Conservation (phyloP, 2,888 invertebrate species). For the Aporophyla lueneburgensis region DNA sequence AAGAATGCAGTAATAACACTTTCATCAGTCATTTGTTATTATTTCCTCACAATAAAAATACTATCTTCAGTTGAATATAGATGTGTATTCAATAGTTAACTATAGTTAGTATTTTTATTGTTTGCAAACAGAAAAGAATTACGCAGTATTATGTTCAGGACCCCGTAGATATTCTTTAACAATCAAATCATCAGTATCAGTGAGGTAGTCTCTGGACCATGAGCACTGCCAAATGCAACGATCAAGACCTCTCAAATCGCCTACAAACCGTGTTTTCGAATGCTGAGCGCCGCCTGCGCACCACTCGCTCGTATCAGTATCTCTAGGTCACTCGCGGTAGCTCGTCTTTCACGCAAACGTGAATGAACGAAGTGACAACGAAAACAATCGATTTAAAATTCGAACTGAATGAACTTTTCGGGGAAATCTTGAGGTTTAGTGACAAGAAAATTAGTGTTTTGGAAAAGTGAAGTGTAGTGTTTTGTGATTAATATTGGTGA, state of each 20-base stretch:
- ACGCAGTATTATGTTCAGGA: not conserved
- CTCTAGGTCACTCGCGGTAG: slow-evolving; percentile 81
- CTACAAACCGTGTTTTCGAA: slow-evolving; percentile 74
- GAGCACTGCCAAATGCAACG: slow-evolving; percentile 46
- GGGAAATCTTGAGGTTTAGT: slow-evolving; percentile 15
- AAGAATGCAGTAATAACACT: not conserved
- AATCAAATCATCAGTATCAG: not conserved
- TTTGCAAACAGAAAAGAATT: no score
- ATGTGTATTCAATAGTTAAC: no score
- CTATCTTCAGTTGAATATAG: no score
- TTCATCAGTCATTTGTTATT: not conserved
- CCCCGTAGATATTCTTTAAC: not conserved
- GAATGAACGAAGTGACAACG: slow-evolving; percentile 54
- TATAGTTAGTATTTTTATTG: no score
- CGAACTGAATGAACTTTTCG: slow-evolving; percentile 15
- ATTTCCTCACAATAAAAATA: not conserved
- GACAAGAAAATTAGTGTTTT: slow-evolving; percentile 4
- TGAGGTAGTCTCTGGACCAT: not conserved
- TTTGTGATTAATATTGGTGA: slow-evolving; percentile 21
- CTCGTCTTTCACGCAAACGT: slow-evolving; percentile 68
- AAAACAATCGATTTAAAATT: slow-evolving; percentile 49
- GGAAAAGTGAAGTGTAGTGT: slow-evolving; percentile 25
- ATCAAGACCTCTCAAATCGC: slow-evolving; percentile 67
- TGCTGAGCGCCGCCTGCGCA: slow-evolving; percentile 79
- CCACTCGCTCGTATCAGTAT: slow-evolving; percentile 78